A percentile compares a stretch with the other conserved stretches of the same genome.
Conservation (phyloP, 2,797 vertebrate species). For the Enteromius unitaeniatus region DNA sequence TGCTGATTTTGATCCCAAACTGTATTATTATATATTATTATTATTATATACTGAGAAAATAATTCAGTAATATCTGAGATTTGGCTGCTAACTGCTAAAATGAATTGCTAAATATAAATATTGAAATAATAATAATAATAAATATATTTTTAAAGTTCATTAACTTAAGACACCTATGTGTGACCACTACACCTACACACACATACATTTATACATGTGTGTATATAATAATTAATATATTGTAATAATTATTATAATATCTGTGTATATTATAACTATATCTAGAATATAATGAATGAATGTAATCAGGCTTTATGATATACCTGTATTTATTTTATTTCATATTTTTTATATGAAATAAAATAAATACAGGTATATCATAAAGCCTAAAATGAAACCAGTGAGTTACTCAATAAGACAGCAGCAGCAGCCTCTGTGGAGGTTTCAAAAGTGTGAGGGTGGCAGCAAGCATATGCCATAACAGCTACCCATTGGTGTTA, state of each 20-base stretch:
- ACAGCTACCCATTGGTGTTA: slow-evolving; percentile 14
- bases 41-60: neutral
- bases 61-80: neutral
- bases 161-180: too few relatives aligned
- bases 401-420: neutral
- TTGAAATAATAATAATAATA: too few relatives aligned
- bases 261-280: too few relatives aligned
- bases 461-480: slow-evolving; percentile 40
- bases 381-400: neutral
- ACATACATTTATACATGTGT: too few relatives aligned
- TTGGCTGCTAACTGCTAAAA: neutral
- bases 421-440: slow-evolving; percentile 1
- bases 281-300: too few relatives aligned
- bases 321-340: too few relatives aligned
- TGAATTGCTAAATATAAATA: neutral
- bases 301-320: too few relatives aligned
- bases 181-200: too few relatives aligned
- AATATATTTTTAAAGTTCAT: too few relatives aligned
- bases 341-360: neutral
- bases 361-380: neutral
- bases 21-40: too few relatives aligned
- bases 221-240: too few relatives aligned
- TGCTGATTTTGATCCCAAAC: neutral
- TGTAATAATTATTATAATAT: too few relatives aligned
- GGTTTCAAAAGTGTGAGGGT: slow-evolving; percentile 17